phyloP scores from a whole-genome alignment of 2,113 vertebrate species.

The Isichthys henryi region DNA sequence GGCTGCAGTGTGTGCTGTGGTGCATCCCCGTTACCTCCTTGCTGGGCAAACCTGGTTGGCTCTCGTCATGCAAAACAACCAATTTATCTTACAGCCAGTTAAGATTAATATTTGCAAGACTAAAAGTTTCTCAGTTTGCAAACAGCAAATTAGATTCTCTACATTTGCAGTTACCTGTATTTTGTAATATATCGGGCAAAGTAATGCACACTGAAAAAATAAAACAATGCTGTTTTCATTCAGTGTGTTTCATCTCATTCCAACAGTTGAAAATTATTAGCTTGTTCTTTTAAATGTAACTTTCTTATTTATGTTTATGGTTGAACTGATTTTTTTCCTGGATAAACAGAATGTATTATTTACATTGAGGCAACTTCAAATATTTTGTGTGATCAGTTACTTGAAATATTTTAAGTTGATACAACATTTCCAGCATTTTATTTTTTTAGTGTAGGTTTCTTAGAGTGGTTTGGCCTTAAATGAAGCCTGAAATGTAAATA shows the following conservation, averaged over 20 bases:
- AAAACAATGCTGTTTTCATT: neutral
- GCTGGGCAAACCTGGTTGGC: neutral
- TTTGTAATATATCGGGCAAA: neutral
- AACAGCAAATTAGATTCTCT: neutral
- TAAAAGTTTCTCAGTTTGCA: neutral
- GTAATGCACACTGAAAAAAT: neutral
- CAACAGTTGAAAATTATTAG: neutral
- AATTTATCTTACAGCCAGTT: neutral
- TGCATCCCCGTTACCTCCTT: neutral
- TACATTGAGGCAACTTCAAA: neutral
- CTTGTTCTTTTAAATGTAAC: neutral
- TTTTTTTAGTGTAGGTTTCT: neutral
- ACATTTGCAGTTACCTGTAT: neutral
- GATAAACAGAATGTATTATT: neutral
- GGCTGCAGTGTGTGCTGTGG: neutral
- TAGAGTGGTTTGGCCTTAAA: neutral
- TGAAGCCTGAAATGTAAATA: neutral
- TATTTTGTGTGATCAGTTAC: neutral
- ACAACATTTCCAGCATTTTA: neutral
- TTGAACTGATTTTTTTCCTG: neutral
- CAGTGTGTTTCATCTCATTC: neutral
- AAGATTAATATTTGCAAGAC: neutral
- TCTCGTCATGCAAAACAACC: neutral
- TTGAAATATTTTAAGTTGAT: neutral
- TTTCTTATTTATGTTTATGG: neutral